Base-by-base conservation (phyloP, 1,140 invertebrate species). In the Platyura marginata region DNA sequence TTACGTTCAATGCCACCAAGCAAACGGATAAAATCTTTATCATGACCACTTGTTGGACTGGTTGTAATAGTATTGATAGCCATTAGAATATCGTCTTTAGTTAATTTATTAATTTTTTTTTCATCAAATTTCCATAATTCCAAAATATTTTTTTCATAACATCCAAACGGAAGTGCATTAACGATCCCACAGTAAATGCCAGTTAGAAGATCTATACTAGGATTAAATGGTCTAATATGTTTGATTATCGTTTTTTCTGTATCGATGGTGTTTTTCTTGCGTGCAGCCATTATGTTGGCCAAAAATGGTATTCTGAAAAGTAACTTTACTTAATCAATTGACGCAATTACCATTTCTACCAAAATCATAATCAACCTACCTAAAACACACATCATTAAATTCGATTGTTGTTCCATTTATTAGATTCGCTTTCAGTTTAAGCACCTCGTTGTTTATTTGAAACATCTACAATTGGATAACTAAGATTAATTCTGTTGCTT, bases 121-220 rank as follows among this genome's bases (percentile, higher is more conserved):
- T 57, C 54, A 54, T 78, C 63, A 52, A 68, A 79, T 21, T 71
- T 64, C 78, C 78, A 85, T 45, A 85, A 61, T 52, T 83, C 78
- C 39, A 80, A 56, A 46, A 83, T 65, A 60, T 73, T 81, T 46
- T 66, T 59, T 44, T 75, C 53, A 34, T 74, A 64, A 51, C 81
- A 85, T 32, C 63, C 66, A 39, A 56, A 60, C 32, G 68, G 62
- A 46, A 79, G 65, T 38, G 49, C 67, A 43, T 72, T 59, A 15
- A 75, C 47, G 44, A 77, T 57, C 37, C 53, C 49, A 54, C 76
- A 79, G 51, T 77, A 79, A 35, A 72, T 48, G 2, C 64, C 54
- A 40, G 61, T 49, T 45, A 64, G 57, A 0, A 69, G 49, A 54
- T 67, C 64, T 22, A 76, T 50, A 23, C 64, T 66, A 21, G 71